A percentile compares a stretch with the other conserved stretches of the same genome.
Conservation (phyloP, 2,888 invertebrate species). For the Pollenia griseotomentosa region DNA sequence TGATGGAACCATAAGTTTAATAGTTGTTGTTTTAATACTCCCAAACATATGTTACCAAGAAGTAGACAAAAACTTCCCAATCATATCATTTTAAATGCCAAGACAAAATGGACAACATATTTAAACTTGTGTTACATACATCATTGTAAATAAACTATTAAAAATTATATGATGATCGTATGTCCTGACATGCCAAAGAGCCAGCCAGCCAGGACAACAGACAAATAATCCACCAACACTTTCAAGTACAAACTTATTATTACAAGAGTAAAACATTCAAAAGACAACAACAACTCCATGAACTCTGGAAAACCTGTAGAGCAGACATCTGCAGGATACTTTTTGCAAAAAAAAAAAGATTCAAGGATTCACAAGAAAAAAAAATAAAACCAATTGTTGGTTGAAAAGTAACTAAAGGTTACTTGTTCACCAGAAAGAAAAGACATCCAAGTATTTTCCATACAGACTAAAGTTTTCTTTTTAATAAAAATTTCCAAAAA, state of each 20-base stretch:
- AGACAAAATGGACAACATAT: constrained; percentile 22
- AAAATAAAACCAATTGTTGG: constrained; percentile 26
- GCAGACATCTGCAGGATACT: constrained; percentile 57
- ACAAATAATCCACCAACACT: constrained; percentile 52
- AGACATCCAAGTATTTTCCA: neutral
- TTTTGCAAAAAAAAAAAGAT: constrained; percentile 26
- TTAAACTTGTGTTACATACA: constrained; percentile 19
- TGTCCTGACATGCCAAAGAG: constrained; percentile 40
- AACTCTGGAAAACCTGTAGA: constrained; percentile 56
- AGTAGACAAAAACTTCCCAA: neutral
- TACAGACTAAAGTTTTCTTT: constrained; percentile 25
- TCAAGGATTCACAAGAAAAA: constrained; percentile 25
- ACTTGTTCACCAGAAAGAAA: neutral
- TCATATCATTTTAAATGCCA: constrained; percentile 29
- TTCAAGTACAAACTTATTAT: constrained; percentile 47
- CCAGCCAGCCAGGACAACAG: constrained; percentile 29
- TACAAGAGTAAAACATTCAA: constrained; percentile 34
- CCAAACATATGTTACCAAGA: constrained; percentile 38
- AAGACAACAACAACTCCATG: neutral
- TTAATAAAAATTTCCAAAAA: constrained; percentile 30
- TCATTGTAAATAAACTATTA: constrained; percentile 46
- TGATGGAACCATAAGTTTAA: constrained; percentile 26
- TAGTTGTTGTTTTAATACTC: constrained; percentile 12
- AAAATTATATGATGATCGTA: constrained; percentile 41
- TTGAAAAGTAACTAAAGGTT: constrained; percentile 49